A percentile compares a stretch with the other conserved stretches of the same genome.
phyloP scores from a whole-genome alignment of 2,888 invertebrate genomes.

The Hofmannophila pseudospretella region DNA sequence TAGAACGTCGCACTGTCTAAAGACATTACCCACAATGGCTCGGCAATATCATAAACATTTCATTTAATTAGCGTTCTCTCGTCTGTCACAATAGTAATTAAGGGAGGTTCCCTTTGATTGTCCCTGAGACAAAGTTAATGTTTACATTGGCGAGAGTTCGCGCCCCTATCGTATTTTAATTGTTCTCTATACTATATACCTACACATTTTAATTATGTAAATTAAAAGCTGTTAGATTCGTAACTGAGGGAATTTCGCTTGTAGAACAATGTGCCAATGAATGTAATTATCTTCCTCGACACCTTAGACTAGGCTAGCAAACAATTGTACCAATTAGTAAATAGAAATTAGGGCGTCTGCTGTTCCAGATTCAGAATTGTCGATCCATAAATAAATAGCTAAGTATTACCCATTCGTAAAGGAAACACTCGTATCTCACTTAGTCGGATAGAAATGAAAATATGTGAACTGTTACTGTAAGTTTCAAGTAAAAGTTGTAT shows the following conservation, averaged over 20 bases:
- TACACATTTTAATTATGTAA: constrained; percentile 1
- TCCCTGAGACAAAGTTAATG: constrained; percentile 47
- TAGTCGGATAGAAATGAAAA: no score
- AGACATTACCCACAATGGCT: constrained; percentile 19
- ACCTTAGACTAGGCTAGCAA: background rate
- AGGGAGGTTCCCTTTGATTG: constrained; percentile 40
- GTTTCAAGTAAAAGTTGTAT: no score
- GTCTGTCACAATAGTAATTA: constrained; percentile 24
- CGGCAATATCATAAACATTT: constrained; percentile 48
- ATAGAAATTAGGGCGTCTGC: no score
- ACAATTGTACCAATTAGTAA: no score
- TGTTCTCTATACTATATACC: constrained; percentile 28
- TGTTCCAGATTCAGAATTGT: no score
- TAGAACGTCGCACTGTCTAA: no score
- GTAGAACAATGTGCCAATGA: constrained; percentile 16
- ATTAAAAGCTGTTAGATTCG: background rate
- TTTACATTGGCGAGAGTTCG: constrained; percentile 40
- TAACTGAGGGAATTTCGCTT: background rate
- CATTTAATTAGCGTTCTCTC: constrained; percentile 49
- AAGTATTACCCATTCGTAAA: no score
- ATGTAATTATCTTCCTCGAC: constrained; percentile 23
- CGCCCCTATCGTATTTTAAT: constrained; percentile 30
- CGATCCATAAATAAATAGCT: no score
- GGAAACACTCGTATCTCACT: no score
- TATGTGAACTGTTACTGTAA: no score